Conservation (phyloP, 2,888 invertebrate genomes). For the Patella pellucida region DNA sequence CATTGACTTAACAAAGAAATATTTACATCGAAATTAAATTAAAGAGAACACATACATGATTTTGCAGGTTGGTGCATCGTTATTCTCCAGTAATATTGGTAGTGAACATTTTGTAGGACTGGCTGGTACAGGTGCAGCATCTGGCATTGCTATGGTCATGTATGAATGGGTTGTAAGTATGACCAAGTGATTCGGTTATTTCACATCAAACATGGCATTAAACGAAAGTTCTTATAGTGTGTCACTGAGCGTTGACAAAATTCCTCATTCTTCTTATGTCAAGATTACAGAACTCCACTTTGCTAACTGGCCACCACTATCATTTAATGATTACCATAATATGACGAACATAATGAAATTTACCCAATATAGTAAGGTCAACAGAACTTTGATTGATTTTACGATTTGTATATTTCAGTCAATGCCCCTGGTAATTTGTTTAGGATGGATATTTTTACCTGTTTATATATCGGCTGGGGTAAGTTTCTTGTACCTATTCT, state of each 20-base stretch:
- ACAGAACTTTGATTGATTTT: not conserved
- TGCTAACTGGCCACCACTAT: no score
- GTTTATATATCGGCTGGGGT: slow-evolving; percentile 68
- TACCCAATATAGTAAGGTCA: not conserved
- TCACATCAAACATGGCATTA: no score
- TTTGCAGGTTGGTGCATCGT: slow-evolving; percentile 65
- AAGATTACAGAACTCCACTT: no score
- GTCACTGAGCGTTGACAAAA: no score
- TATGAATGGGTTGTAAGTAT: slow-evolving; percentile 21
- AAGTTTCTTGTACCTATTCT: slow-evolving; percentile 23
- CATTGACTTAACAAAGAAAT: no score
- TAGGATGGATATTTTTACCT: slow-evolving; percentile 68
- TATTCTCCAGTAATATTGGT: slow-evolving; percentile 73
- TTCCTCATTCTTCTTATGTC: no score
- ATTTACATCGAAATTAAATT: no score
- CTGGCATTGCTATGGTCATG: slow-evolving; percentile 66
- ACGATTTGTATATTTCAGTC: slow-evolving; percentile 66
- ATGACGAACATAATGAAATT: no score
- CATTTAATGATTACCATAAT: no score
- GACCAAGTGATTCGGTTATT: no score
- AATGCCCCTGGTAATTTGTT: slow-evolving; percentile 66
- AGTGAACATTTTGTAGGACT: slow-evolving; percentile 72
- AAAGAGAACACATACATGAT: not conserved
- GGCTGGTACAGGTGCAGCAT: slow-evolving; percentile 71
- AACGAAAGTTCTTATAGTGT: no score